These are phyloP conservation scores for Rotaria macrura DNA, from an alignment of 2,888 invertebrate species.

Conservation along the genomic window DNA sequence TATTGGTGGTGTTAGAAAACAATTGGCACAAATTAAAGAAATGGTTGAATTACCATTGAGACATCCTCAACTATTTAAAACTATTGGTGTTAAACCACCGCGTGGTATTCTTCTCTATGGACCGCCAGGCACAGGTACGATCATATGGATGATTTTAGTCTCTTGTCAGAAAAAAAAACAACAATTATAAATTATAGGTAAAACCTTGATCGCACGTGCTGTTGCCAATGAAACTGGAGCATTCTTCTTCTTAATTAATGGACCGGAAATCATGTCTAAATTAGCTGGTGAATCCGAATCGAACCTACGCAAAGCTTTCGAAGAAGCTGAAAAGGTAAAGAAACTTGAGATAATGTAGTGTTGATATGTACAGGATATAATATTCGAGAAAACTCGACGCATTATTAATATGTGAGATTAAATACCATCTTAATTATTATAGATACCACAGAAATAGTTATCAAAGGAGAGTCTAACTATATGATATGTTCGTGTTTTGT, in stretches of 20 bases:
- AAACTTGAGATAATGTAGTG: not conserved
- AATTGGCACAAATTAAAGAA: slow-evolving; percentile 97
- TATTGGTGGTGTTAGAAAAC: slow-evolving; percentile 96
- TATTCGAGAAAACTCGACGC: too few relatives aligned
- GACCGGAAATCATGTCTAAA: slow-evolving; percentile 98
- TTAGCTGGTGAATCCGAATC: slow-evolving; percentile 97
- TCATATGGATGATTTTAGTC: too few relatives aligned
- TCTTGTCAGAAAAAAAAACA: too few relatives aligned
- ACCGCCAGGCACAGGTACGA: slow-evolving; percentile 54
- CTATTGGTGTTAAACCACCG: slow-evolving; percentile 94
- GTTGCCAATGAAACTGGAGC: slow-evolving; percentile 99
- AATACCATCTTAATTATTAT: too few relatives aligned
- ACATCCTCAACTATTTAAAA: slow-evolving; percentile 96
- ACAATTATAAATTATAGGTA: too few relatives aligned
- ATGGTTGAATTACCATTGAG: slow-evolving; percentile 97
- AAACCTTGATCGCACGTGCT: slow-evolving; percentile 92
- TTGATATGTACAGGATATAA: too few relatives aligned
- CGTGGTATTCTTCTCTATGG: slow-evolving; percentile 94
- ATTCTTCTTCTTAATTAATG: slow-evolving; percentile 97
- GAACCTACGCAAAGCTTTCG: slow-evolving; percentile 94
- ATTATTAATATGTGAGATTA: too few relatives aligned
- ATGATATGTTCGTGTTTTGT: too few relatives aligned
- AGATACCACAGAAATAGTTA: too few relatives aligned
- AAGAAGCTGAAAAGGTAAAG: slow-evolving; percentile 79
- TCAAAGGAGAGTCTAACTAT: too few relatives aligned